Evolutionary conservation across 2,888 invertebrate genomes (phyloP), one percentile per base, ranked within the genome.

Genomic region (Anthophora plumipes): DNA sequence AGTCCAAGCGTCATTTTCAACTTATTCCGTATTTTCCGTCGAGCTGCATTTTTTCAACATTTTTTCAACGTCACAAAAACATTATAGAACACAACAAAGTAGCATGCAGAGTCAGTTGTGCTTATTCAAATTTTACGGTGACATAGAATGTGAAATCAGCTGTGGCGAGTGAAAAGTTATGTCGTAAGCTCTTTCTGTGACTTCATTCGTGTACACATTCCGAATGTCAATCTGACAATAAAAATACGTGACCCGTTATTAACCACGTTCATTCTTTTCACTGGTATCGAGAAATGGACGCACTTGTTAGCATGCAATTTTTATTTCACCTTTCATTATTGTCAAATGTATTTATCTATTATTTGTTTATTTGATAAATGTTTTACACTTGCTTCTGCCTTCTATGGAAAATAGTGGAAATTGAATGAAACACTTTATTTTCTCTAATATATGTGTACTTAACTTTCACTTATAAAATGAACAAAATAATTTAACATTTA

Each of bases 101-200:
- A 63, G 50, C 17, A 7, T 22, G 12, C 20, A 22, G 17, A 46
- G 48, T 46, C n/a, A 48, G 39, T 12, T 11, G 41, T 63, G 41
- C 64, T 64, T 68, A 80, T 80, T 73, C 22, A 69, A 64, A 84
- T 74, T 37, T 69, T 50, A 48, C 25, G 69, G 64, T 79, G 60
- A 60, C 52, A 41, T 41, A 37, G 74, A 80, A 83, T 66, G 48
- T 60, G 48, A 77, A 74, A 83, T 88, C 75, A 82, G 69, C 66
- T 46, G 72, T 55, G 70, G 66, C 68, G 77, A 88, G 88, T 88
- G 86, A 88, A 87, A 76, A 88, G 72, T 50, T 80, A 64, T 88
- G 89, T 88, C 75, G 22, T 67, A 72, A 60, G 72, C 43, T 54
- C 50, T 71, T 48, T 22, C 22, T 37, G 43, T 54, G 50, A 64